phyloP scores from a whole-genome alignment of 1,140 invertebrate species.

The Nephotettix cincticeps region DNA sequence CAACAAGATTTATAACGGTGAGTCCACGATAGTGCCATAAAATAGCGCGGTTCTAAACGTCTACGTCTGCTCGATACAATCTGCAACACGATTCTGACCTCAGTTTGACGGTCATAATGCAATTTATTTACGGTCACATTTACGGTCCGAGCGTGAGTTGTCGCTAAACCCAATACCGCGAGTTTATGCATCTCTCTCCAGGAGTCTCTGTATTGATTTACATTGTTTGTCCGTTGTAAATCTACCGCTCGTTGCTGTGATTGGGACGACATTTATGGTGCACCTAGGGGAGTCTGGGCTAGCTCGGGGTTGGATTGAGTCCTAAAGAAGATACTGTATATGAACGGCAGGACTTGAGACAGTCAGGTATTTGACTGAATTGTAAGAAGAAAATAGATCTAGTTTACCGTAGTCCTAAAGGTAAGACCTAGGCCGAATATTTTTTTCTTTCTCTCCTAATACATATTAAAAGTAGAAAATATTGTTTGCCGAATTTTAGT shows the following conservation, averaged over 20 bases:
- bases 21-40: background rate
- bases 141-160: background rate
- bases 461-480: too few relatives aligned
- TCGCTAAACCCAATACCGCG: too few relatives aligned
- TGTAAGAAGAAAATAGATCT: too few relatives aligned
- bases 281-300: too few relatives aligned
- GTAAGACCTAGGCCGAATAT: too few relatives aligned
- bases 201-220: background rate
- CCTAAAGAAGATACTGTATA: too few relatives aligned
- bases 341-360: too few relatives aligned
- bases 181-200: background rate
- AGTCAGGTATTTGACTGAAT: too few relatives aligned
- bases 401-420: too few relatives aligned
- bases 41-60: background rate
- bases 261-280: background rate
- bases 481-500: too few relatives aligned
- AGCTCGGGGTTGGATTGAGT: too few relatives aligned
- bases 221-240: conserved; percentile 1
- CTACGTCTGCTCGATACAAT: background rate
- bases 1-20: background rate
- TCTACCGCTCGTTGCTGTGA: background rate
- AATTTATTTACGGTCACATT: conserved; percentile 2
- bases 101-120: conserved; percentile 1
- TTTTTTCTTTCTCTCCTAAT: too few relatives aligned
- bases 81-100: background rate